Percentiles rank a stretch among this genome's conserved stretches.
Conservation (phyloP, 2,797 vertebrate species). For the Tadarida brasiliensis region DNA sequence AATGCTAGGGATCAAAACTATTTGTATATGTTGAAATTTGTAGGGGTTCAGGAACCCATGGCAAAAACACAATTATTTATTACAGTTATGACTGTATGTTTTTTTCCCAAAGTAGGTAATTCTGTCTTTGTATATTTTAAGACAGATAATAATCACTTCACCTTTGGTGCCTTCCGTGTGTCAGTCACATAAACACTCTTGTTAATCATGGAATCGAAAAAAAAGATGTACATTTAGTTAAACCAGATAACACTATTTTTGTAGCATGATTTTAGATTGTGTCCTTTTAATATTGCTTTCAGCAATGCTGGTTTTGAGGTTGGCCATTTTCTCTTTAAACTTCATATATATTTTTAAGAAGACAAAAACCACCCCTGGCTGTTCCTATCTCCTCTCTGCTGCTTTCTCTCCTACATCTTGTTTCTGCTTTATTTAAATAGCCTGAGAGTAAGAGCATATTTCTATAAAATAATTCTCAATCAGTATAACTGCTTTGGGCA, state of each 20-base stretch:
- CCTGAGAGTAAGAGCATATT: conserved; percentile 68
- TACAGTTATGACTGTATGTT: conserved; percentile 82
- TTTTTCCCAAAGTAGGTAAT: conserved; percentile 76
- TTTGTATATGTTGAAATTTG: conserved; percentile 88
- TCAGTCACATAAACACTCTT: conserved; percentile 83
- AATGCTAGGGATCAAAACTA: conserved; percentile 82
- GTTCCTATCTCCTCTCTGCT: neutral
- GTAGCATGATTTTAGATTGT: conserved; percentile 80
- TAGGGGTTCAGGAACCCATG: conserved; percentile 86
- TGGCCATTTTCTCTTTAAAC: conserved; percentile 59
- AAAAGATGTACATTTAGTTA: conserved; percentile 84
- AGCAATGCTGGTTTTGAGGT: conserved; percentile 55
- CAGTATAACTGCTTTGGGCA: conserved; percentile 29
- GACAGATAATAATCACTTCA: conserved; percentile 87
- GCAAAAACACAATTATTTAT: conserved; percentile 88
- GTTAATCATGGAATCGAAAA: conserved; percentile 81
- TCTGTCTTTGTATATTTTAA: conserved; percentile 83
- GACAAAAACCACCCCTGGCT: neutral
- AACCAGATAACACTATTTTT: conserved; percentile 88
- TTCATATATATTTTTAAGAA: conserved; percentile 51
- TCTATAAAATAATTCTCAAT: conserved; percentile 69
- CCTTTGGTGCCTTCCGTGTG: conserved; percentile 89
- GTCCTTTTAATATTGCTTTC: conserved; percentile 81
- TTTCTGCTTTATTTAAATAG: conserved; percentile 52
- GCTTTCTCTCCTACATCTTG: neutral